A percentile compares a stretch with the other conserved stretches of the same genome.
Conservation (phyloP, 2,888 invertebrate genomes). For the Darwinula stevensoni region DNA sequence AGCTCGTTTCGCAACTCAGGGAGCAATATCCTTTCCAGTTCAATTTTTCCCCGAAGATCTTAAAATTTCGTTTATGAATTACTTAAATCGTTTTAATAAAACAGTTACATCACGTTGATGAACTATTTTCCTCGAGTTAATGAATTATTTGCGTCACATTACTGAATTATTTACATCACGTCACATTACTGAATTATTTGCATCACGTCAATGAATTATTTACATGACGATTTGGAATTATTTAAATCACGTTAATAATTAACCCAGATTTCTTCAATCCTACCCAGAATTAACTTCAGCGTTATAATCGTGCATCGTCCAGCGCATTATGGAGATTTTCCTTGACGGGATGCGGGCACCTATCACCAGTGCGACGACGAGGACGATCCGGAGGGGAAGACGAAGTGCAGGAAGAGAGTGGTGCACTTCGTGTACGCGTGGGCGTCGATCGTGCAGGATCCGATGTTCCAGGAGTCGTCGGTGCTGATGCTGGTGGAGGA, state of each 20-base stretch:
- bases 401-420: slow-evolving; percentile 33
- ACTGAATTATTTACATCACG: too few species aligned
- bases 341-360: background rate
- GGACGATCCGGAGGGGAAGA: background rate
- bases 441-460: slow-evolving; percentile 36
- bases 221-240: too few species aligned
- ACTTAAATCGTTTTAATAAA: too few species aligned
- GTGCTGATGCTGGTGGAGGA: slow-evolving; percentile 39
- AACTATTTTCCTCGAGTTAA: too few species aligned
- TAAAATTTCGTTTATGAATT: too few species aligned
- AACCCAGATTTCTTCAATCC: background rate
- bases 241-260: background rate
- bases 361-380: background rate
- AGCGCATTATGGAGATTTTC: background rate
- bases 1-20: slow-evolving; percentile 36
- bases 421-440: slow-evolving; percentile 46
- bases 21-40: slow-evolving; percentile 39
- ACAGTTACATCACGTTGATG: too few species aligned
- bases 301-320: background rate
- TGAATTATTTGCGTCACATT: too few species aligned
- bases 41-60: background rate
- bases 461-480: slow-evolving; percentile 39
- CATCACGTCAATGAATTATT: background rate
- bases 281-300: background rate
- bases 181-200: too few species aligned